Evolutionary conservation across 2,113 vertebrate species (phyloP).

Genomic region (Mus pahari): DNA sequence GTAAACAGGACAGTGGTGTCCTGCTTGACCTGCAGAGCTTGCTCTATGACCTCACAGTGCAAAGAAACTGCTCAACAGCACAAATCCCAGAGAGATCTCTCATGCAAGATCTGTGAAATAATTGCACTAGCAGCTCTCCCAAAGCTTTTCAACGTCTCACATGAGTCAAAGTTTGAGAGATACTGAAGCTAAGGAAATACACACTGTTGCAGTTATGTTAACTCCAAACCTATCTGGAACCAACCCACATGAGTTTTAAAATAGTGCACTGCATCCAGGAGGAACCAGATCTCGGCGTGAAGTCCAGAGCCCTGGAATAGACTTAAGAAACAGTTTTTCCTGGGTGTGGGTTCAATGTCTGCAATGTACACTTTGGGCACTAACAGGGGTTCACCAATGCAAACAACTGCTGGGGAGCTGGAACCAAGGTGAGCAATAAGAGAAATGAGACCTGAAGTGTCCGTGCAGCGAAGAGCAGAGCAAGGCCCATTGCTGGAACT

Average conservation of each 20-base stretch:
- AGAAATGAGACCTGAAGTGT: constrained; percentile 62
- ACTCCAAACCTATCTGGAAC: constrained; percentile 46
- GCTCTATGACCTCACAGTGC: constrained; percentile 59
- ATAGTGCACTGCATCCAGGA: not conserved
- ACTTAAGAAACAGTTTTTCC: constrained; percentile 8
- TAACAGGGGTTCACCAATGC: constrained; percentile 7
- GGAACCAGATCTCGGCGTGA: constrained; percentile 23
- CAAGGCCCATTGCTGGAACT: constrained; percentile 48
- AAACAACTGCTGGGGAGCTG: constrained; percentile 46
- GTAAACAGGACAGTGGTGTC: constrained; percentile 40
- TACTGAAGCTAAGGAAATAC: constrained; percentile 37
- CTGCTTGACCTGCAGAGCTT: constrained; percentile 24
- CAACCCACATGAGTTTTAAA: not conserved
- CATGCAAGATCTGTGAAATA: constrained; percentile 58
- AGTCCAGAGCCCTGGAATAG: not conserved
- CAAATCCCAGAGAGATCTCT: constrained; percentile 72
- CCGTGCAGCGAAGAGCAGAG: constrained; percentile 46
- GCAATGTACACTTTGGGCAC: constrained; percentile 45
- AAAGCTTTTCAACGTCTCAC: constrained; percentile 58
- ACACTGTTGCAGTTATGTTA: not conserved
- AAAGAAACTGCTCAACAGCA: constrained; percentile 58
- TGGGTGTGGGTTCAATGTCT: not conserved
- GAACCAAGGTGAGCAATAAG: constrained; percentile 56
- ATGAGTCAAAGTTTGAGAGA: constrained; percentile 59
- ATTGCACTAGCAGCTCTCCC: constrained; percentile 57